Conservation (phyloP, 2,113 vertebrate genomes). For the Chaetodon trifascialis region DNA sequence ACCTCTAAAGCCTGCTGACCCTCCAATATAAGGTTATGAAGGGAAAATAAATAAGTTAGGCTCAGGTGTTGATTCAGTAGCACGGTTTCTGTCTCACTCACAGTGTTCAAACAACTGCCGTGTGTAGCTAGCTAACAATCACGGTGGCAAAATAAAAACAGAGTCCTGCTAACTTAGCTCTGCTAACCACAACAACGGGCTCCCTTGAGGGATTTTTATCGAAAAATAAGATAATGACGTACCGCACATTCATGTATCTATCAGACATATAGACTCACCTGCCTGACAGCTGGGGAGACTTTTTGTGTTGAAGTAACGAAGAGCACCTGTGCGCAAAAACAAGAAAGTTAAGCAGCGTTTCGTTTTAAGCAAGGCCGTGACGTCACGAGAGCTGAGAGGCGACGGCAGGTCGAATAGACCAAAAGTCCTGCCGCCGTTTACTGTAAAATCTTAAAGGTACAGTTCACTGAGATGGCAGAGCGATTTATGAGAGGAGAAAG, state of each 20-base stretch:
- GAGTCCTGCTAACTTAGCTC: background rate
- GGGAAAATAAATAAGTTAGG: background rate
- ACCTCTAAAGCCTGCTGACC: background rate
- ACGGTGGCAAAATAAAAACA: background rate
- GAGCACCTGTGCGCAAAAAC: background rate
- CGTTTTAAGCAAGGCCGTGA: conserved; percentile 7
- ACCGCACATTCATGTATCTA: fast-evolving
- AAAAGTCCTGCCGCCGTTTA: background rate
- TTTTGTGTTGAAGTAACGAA: fast-evolving
- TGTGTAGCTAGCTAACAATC: background rate
- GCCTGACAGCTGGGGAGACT: background rate
- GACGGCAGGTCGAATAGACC: conserved; percentile 31
- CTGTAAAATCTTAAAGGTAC: background rate
- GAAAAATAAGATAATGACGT: background rate
- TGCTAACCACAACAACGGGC: background rate
- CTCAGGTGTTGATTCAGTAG: background rate
- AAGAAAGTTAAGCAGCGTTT: background rate
- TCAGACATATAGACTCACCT: fast-evolving
- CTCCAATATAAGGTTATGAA: too few species aligned
- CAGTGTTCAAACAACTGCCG: background rate
- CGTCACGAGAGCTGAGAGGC: background rate
- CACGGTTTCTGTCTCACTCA: background rate
- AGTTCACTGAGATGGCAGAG: background rate
- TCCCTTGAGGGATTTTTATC: background rate
- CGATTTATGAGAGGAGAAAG: background rate